These are phyloP conservation scores for Ariopsis seemanni DNA, from an alignment of 2,113 vertebrate species.

Conservation along the genomic window DNA sequence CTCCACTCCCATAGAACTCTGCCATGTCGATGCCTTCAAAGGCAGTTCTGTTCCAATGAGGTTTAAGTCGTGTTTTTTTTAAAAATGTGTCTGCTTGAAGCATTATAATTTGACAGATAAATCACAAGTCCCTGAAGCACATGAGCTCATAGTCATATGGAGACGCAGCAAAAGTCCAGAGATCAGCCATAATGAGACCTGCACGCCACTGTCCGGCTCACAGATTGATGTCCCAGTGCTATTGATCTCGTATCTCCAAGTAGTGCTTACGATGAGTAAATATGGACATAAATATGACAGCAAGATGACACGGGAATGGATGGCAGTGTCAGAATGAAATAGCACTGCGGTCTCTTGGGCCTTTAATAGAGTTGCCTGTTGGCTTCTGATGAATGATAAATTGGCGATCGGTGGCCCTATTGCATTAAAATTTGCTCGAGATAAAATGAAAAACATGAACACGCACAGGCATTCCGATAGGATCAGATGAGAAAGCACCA, in stretches of 20 bases:
- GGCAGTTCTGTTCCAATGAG: not conserved
- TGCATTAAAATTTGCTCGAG: slow-evolving; percentile 22
- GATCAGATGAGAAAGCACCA: not conserved
- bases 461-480: not conserved
- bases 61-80: not conserved
- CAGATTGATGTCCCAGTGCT: slow-evolving; percentile 45
- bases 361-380: slow-evolving; percentile 38
- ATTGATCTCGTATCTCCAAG: slow-evolving; percentile 49
- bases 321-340: slow-evolving; percentile 36
- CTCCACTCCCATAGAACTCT: not conserved
- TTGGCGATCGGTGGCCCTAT: not conserved
- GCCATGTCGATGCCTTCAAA: not conserved
- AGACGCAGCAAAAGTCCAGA: slow-evolving; percentile 23
- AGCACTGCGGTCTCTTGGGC: slow-evolving; percentile 6
- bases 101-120: slow-evolving; percentile 36
- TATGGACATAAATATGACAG: slow-evolving; percentile 52
- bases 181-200: slow-evolving; percentile 26
- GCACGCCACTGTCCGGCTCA: slow-evolving; percentile 12
- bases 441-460: not conserved
- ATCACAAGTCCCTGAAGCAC: slow-evolving; percentile 24
- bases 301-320: slow-evolving; percentile 37
- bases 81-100: slow-evolving; percentile 10
- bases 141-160: not conserved
- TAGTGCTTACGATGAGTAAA: slow-evolving; percentile 47
- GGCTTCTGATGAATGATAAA: slow-evolving; percentile 44